phyloP scores from a whole-genome alignment of 2,797 vertebrate genomes.

The Lithobates pipiens region DNA sequence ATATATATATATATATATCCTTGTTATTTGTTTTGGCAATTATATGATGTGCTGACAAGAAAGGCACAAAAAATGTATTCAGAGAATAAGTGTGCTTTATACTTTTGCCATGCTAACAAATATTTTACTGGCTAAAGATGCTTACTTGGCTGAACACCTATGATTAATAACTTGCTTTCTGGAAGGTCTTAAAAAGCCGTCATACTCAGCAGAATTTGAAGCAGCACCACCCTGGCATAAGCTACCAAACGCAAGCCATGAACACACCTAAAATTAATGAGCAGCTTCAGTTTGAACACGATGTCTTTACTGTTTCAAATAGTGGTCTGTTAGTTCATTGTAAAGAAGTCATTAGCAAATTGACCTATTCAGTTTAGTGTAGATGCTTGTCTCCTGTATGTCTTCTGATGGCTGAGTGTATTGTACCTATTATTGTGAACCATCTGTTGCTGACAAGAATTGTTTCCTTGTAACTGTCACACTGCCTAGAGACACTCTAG shows the following conservation, averaged over 20 bases:
- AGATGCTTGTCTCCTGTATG: background rate
- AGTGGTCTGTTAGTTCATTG: background rate
- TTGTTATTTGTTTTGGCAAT: no score
- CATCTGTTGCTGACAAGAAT: slow-evolving; percentile 37
- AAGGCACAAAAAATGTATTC: no score
- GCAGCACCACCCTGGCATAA: background rate
- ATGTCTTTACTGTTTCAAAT: background rate
- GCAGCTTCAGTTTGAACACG: background rate
- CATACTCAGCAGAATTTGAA: slow-evolving; percentile 16
- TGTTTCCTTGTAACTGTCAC: slow-evolving; percentile 20
- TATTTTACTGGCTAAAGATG: background rate
- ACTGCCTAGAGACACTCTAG: slow-evolving; percentile 20
- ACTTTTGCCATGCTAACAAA: background rate
- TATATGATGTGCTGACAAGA: no score
- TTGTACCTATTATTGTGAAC: slow-evolving; percentile 30
- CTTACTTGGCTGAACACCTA: slow-evolving; percentile 9
- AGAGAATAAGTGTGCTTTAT: no score
- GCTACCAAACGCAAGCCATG: slow-evolving; percentile 1
- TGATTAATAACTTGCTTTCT: background rate
- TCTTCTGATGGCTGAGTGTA: slow-evolving; percentile 1
- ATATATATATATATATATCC: no score
- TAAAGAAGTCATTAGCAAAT: background rate
- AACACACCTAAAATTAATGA: slow-evolving; percentile 11
- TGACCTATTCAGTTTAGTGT: background rate
- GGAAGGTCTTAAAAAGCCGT: background rate